These are phyloP conservation scores for Elmis aenea DNA, from an alignment of 2,888 invertebrate genomes.

Conservation along the genomic window DNA sequence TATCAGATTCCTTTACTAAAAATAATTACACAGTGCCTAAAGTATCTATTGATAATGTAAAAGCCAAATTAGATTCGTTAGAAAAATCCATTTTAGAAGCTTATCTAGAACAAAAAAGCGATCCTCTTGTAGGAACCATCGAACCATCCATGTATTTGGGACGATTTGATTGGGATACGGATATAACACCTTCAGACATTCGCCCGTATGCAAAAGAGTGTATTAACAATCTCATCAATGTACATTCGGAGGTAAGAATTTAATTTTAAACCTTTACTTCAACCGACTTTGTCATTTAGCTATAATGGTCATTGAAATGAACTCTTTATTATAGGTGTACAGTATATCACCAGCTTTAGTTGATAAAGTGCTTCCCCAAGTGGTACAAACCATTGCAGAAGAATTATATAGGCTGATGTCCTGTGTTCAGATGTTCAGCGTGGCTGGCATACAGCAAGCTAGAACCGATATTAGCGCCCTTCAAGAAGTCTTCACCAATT, in stretches of 20 bases:
- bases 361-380: constrained; percentile 64
- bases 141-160: constrained; percentile 95
- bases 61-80: constrained; percentile 56
- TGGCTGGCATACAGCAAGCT: constrained; percentile 71
- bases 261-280: constrained; percentile 3
- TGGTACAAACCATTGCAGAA: constrained; percentile 88
- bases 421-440: constrained; percentile 66
- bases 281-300: constrained; percentile 8
- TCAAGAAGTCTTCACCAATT: constrained; percentile 59
- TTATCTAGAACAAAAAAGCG: constrained; percentile 85
- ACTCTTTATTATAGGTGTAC: constrained; percentile 66
- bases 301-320: too few relatives aligned
- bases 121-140: constrained; percentile 92
- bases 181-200: constrained; percentile 69
- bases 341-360: constrained; percentile 74
- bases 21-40: constrained; percentile 73
- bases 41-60: constrained; percentile 63
- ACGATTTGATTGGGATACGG: constrained; percentile 78
- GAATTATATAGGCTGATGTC: constrained; percentile 85
- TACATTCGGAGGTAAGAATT: constrained; percentile 73
- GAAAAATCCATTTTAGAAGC: constrained; percentile 68
- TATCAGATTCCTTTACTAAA: constrained; percentile 62
- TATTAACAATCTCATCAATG: constrained; percentile 72
- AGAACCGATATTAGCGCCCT: constrained; percentile 69
- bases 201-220: constrained; percentile 87